A percentile compares a stretch with the other conserved stretches of the same genome.
These are phyloP conservation scores for Sycobia sp. DNA, from an alignment of 1,140 invertebrate species.

Conservation along the genomic window DNA sequence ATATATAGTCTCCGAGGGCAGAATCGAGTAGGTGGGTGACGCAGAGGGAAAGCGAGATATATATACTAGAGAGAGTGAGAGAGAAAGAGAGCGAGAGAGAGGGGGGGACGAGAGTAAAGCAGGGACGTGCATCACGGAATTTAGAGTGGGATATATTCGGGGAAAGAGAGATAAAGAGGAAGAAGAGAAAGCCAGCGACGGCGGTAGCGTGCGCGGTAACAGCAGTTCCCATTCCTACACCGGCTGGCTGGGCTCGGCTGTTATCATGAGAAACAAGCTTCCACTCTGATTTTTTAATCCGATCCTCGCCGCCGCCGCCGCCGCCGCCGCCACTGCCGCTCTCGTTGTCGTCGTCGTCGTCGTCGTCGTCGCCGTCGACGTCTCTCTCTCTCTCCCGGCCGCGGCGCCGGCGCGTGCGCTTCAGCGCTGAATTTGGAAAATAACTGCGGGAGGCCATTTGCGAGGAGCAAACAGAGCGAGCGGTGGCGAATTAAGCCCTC, in stretches of 20 bases:
- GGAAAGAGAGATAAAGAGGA: conserved; percentile 38
- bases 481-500: conserved; percentile 42
- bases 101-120: too few relatives aligned
- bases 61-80: too few relatives aligned
- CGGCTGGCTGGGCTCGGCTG: conserved; percentile 46
- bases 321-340: conserved; percentile 34
- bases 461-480: conserved; percentile 53
- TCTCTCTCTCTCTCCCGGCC: conserved; percentile 43
- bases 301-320: conserved; percentile 49
- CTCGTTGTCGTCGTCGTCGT: background rate
- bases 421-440: conserved; percentile 58
- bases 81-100: too few relatives aligned
- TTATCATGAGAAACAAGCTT: conserved; percentile 65
- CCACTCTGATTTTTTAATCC: conserved; percentile 65
- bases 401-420: conserved; percentile 40
- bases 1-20: conserved; percentile 14
- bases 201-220: conserved; percentile 55
- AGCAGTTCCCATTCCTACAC: conserved; percentile 56
- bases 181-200: conserved; percentile 42
- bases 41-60: background rate
- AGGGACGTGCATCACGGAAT: conserved; percentile 32
- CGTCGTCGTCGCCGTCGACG: conserved; percentile 32
- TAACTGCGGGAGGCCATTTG: conserved; percentile 64
- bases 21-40: conserved; percentile 12
- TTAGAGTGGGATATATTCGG: conserved; percentile 28